These are phyloP conservation scores for Hipposideros larvatus DNA, from an alignment of 2,797 vertebrate species.

Conservation along the genomic window DNA sequence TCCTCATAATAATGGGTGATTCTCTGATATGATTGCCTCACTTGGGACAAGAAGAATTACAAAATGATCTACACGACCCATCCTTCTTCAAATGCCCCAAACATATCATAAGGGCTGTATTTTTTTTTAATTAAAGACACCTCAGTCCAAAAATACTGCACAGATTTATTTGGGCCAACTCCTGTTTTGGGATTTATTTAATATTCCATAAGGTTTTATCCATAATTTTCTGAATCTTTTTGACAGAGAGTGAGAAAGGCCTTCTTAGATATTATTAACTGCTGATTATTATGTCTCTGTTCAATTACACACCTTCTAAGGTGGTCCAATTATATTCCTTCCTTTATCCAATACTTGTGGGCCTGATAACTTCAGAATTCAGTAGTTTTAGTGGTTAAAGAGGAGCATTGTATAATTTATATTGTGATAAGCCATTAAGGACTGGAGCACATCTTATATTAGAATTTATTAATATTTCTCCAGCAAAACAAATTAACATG, in stretches of 20 bases:
- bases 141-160: not conserved
- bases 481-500: not conserved
- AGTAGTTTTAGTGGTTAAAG: not conserved
- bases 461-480: not conserved
- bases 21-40: not conserved
- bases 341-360: not conserved
- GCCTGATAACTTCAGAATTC: not conserved
- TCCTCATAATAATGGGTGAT: not conserved
- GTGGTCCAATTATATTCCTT: not conserved
- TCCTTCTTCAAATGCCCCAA: not conserved
- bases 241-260: not conserved
- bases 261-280: not conserved
- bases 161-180: not conserved
- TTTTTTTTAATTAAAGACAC: not conserved
- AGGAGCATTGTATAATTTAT: not conserved
- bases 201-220: not conserved
- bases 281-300: not conserved
- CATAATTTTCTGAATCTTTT: not conserved
- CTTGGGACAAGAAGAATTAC: not conserved
- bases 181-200: not conserved
- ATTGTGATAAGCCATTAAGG: not conserved
- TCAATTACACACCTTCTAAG: not conserved
- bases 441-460: not conserved
- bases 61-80: not conserved
- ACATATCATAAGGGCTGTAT: too few species aligned